phyloP scores from a whole-genome alignment of 2,113 vertebrate species.

The Zosterops borbonicus region DNA sequence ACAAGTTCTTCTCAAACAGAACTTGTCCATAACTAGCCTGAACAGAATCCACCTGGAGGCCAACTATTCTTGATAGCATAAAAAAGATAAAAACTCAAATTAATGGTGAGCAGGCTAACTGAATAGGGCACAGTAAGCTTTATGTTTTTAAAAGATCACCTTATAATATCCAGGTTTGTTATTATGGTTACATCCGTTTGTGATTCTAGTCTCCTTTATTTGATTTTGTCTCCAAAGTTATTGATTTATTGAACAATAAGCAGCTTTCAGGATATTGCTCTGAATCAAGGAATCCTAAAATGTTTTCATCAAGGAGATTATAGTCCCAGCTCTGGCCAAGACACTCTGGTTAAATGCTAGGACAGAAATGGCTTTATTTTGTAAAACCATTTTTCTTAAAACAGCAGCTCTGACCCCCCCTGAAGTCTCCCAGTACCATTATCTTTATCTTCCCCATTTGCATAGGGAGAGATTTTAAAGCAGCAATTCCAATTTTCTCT shows the following conservation, averaged over 20 bases:
- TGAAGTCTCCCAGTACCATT: neutral
- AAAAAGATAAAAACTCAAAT: neutral
- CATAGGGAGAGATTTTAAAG: neutral
- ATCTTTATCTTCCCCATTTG: neutral
- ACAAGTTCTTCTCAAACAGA: neutral
- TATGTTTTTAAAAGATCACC: neutral
- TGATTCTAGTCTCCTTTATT: neutral
- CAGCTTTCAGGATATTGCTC: neutral
- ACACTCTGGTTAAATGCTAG: neutral
- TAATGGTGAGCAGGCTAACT: neutral
- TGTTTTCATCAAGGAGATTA: neutral
- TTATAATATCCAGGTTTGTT: neutral
- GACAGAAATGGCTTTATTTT: neutral
- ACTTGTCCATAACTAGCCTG: neutral
- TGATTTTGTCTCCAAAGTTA: neutral
- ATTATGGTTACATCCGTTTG: neutral
- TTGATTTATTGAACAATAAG: neutral
- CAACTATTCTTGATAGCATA: rapidly evolving
- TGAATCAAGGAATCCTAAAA: neutral
- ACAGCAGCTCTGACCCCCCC: neutral
- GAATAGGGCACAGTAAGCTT: neutral
- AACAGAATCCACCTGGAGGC: neutral
- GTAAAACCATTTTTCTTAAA: neutral
- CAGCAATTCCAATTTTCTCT: neutral
- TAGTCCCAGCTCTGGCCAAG: neutral